phyloP scores from a whole-genome alignment of 2,797 vertebrate genomes.

The Bradypodion ventrale region DNA sequence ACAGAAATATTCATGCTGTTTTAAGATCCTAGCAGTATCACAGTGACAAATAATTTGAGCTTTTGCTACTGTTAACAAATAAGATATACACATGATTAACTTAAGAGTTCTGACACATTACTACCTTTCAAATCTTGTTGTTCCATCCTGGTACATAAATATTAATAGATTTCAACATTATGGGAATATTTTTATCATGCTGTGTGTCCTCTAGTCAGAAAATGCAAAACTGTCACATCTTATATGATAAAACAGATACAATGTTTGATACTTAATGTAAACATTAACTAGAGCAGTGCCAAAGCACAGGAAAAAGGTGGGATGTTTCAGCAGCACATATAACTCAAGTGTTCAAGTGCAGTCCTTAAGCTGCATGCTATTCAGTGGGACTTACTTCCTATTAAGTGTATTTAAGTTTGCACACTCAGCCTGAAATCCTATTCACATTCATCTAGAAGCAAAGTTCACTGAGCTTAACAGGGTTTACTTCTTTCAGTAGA shows the following conservation, averaged over 20 bases:
- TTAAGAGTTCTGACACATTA: constrained; percentile 31
- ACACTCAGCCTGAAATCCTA: not conserved
- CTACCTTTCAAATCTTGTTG: constrained; percentile 10
- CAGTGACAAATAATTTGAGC: constrained; percentile 59
- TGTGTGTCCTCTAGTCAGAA: constrained; percentile 35
- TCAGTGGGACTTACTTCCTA: not conserved
- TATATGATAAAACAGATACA: constrained; percentile 41
- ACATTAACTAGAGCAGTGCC: constrained; percentile 47
- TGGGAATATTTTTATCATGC: not conserved
- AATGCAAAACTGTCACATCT: constrained; percentile 50
- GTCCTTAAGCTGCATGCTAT: not conserved
- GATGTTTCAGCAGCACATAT: constrained; percentile 57
- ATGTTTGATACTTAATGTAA: constrained; percentile 41
- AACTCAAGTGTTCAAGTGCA: constrained; percentile 30
- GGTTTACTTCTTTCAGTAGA: not conserved
- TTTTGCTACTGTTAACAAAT: constrained; percentile 47
- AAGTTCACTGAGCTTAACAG: not conserved
- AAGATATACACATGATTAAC: constrained; percentile 27
- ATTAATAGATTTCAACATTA: not conserved
- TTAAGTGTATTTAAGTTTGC: not conserved
- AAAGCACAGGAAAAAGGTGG: constrained; percentile 58
- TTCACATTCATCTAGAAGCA: not conserved
- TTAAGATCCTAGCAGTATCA: constrained; percentile 56
- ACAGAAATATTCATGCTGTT: constrained; percentile 52
- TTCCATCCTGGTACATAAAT: not conserved